These are phyloP conservation scores for Lanius collurio DNA, from an alignment of 2,113 vertebrate genomes.

Conservation along the genomic window DNA sequence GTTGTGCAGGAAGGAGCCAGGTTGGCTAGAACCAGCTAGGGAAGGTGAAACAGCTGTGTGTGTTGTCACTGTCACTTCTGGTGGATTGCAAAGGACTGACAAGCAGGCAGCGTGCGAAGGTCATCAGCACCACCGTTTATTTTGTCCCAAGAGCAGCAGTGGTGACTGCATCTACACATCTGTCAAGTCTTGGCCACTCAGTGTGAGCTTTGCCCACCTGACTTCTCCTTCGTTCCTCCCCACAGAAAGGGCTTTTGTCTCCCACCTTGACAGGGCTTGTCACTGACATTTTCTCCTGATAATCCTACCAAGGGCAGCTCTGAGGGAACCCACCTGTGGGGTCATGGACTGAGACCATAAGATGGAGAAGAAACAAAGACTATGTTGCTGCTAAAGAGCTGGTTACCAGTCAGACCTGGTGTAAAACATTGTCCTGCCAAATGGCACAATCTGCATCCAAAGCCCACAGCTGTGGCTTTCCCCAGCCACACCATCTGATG, in stretches of 20 bases:
- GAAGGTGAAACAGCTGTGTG: background rate
- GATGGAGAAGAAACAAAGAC: background rate
- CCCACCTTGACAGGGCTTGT: background rate
- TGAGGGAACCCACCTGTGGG: background rate
- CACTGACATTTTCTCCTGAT: background rate
- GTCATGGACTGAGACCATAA: background rate
- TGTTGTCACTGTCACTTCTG: background rate
- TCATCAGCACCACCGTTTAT: fast-evolving
- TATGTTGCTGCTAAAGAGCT: fast-evolving
- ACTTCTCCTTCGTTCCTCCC: background rate
- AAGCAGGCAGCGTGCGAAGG: background rate
- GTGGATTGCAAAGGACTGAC: background rate
- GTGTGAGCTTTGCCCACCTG: fast-evolving
- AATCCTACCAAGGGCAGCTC: no score
- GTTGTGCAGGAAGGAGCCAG: background rate
- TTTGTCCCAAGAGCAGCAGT: background rate
- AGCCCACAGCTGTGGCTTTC: background rate
- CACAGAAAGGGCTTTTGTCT: background rate
- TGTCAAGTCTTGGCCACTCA: background rate
- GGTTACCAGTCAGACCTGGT: background rate
- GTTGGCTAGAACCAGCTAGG: background rate
- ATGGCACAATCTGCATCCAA: background rate
- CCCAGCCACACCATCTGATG: fast-evolving
- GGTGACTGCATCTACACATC: background rate
- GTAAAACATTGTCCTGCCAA: fast-evolving